Base-by-base conservation (phyloP, 2,797 vertebrate genomes). In the Macrochelys suwanniensis region DNA sequence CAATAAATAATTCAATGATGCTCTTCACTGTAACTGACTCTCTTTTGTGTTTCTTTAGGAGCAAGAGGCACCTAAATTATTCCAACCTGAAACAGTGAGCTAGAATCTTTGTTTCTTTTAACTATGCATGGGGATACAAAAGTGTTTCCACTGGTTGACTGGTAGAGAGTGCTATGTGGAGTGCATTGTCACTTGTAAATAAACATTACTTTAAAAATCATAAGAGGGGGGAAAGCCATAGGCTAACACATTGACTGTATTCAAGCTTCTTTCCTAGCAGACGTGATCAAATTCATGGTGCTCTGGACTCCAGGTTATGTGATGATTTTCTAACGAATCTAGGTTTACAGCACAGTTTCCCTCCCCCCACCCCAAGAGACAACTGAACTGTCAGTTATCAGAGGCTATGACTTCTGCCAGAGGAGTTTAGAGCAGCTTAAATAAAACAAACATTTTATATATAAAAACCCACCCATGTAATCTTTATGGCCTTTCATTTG, bases 321-420 rank as follows among this genome's bases (percentile, higher is more conserved):
- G 87, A 91, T 85, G 10, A 80, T 94, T 94, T 89, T 56, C 76
- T 90, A 94, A 84, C 77, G 76, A 42, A 7, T 17, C 31, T 50
- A 53, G 71, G 8, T 33, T 61, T 47, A 51, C 65, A 71, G 21
- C 42, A 89, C 1, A 53, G 17, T 77, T 88, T 94, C 92, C 42
- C 80, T 87, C 26, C 5, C 65, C 5, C 65, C 5, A 9, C 59
- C 17, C 16, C 57, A 81, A 95, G 92, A 71, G 50, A 51, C 53
- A 91, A 93, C 71, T 6, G 61, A 93, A 80, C 88, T 97, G 89
- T 94, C 93, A 91, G 50, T 94, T 86, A 92, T 51, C 11, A 83
- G 50, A 93, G 51, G 77, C 6, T 88, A 42, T 59, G 93, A 95
- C 90, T 76, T 85, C 76, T 89, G 19, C 81, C 94, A 68, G 59